A percentile compares a stretch with the other conserved stretches of the same genome.
Evolutionary conservation across 1,140 invertebrate species (phyloP).

Genomic region (Leptopilina boulardi): DNA sequence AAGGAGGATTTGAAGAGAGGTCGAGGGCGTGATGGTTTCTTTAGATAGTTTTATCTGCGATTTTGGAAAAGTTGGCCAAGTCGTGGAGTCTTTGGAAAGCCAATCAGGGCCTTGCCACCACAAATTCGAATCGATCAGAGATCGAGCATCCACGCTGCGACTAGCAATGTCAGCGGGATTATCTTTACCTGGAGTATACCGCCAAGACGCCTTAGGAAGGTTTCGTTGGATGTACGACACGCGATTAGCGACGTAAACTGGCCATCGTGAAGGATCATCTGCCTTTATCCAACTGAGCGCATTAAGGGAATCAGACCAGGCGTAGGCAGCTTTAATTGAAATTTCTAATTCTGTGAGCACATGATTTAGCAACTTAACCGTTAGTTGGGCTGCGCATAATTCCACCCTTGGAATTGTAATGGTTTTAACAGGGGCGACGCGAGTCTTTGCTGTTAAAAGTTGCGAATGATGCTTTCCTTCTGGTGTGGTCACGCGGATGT

Average conservation of each 20-base stretch:
- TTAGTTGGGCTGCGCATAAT: not conserved
- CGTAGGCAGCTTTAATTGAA: not conserved
- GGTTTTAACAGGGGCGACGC: not conserved
- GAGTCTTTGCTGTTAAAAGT: not conserved
- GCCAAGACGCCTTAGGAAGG: slow-evolving; percentile 46
- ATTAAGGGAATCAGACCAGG: slow-evolving; percentile 34
- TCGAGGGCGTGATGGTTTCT: too few species aligned
- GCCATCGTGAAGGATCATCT: slow-evolving; percentile 49
- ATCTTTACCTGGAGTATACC: slow-evolving; percentile 49
- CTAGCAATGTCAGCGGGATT: slow-evolving; percentile 65
- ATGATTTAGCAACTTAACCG: not conserved
- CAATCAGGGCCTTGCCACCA: slow-evolving; percentile 62
- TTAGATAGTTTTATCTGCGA: not conserved
- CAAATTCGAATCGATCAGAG: slow-evolving; percentile 44
- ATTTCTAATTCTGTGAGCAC: not conserved
- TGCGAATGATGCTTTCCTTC: not conserved
- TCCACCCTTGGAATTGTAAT: not conserved
- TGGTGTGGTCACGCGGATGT: not conserved
- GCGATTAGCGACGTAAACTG: slow-evolving; percentile 66
- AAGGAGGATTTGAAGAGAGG: too few species aligned
- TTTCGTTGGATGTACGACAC: slow-evolving; percentile 63
- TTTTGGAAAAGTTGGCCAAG: not conserved
- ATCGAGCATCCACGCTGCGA: slow-evolving; percentile 55
- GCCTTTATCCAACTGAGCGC: slow-evolving; percentile 58
- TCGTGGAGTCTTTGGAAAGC: not conserved